Evolutionary conservation across 2,113 vertebrate species (phyloP).

Genomic region (Vulpes ferrilata): DNA sequence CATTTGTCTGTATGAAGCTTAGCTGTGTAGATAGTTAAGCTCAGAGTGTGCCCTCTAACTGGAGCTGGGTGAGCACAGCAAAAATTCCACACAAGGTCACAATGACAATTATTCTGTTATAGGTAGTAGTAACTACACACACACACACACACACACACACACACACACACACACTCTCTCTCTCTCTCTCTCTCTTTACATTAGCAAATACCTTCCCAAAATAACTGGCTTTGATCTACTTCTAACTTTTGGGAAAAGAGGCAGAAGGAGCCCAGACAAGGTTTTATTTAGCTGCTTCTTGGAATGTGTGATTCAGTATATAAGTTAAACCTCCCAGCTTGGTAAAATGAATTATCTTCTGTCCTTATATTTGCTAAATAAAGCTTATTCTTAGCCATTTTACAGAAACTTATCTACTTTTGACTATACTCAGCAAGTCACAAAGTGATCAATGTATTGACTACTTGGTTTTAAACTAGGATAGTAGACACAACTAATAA

Average conservation of each 20-base stretch:
- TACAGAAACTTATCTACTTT: background rate
- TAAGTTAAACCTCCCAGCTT: background rate
- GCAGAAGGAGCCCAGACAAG: background rate
- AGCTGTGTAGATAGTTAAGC: fast-evolving
- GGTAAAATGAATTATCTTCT: background rate
- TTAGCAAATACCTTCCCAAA: fast-evolving
- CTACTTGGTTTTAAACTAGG: background rate
- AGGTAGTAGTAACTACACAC: fast-evolving
- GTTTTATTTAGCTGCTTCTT: background rate
- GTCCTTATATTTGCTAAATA: background rate
- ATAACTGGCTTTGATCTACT: background rate
- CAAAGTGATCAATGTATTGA: background rate
- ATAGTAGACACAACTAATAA: background rate
- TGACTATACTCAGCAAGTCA: background rate
- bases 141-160: no score
- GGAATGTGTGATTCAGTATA: background rate
- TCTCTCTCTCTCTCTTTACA: no score
- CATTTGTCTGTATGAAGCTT: background rate
- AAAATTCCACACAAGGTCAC: fast-evolving
- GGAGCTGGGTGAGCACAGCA: fast-evolving
- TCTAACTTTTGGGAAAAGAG: background rate
- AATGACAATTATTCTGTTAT: fast-evolving
- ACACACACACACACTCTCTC: fast-evolving
- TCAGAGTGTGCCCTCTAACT: background rate
- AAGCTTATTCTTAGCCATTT: background rate